Base-by-base conservation (phyloP, 2,888 invertebrate genomes). In the Ennomos erosarius region DNA sequence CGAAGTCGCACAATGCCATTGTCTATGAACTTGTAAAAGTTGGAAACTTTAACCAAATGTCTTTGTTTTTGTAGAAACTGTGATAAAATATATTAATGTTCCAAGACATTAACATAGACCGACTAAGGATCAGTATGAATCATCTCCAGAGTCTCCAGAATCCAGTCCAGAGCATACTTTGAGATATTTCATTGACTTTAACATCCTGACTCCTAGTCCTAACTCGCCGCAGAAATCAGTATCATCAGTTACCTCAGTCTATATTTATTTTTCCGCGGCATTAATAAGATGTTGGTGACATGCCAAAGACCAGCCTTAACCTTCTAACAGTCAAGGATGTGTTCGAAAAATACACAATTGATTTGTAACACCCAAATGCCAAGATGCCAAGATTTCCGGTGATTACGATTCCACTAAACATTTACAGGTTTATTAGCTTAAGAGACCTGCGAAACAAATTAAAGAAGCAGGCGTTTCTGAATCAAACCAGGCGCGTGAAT, bases 391-490 rank as follows among this genome's bases (percentile, higher is more conserved):
- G 57, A 56, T 55, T 58, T 55, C 55, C 56, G 56, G 42, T 51
- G 51, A 63, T 26, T 47, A 43, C 48, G 59, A 65, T 54, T 47
- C 12, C 43, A 55, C 50, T 60, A 45, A 64, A 59, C 45, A 54
- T n/a, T 9, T 13, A 9, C 13, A 37, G 59, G 63, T 65, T 65
- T 64, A 65, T 68, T 59, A 57, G 37, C 56, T 56, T 57, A 42
- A 52, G 38, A 60, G 12, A 58, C 55, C 53, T 42, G 33, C 55
- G 47, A 47, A 50, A 50, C 40, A 42, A 62, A 60, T 61, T 57
- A 39, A 12, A 62, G 44, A 58, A 55, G 51, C 65, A 56, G 47
- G 39, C 59, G 62, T 49, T 64, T 59, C 51, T 38, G 44, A 58
- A 57, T 49, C 33, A 50, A 61, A 61, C 56, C 49, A 57, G 51